phyloP scores from a whole-genome alignment of 1,140 invertebrate species.

The Trichonephila clavata region DNA sequence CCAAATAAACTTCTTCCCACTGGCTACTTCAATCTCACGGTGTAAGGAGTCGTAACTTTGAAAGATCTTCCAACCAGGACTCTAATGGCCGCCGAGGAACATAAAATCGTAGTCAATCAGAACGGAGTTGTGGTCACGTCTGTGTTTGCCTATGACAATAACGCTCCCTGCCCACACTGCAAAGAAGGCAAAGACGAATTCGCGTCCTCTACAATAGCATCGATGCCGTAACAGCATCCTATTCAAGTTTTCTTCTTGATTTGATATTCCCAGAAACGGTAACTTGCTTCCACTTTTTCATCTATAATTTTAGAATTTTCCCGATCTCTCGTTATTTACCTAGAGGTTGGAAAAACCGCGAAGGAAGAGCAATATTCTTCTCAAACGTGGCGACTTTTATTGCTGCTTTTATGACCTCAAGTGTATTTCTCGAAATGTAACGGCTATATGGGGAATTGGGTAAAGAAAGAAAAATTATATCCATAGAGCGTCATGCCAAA shows the following conservation, averaged over 20 bases:
- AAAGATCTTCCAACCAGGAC: constrained; percentile 54
- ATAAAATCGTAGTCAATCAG: constrained; percentile 70
- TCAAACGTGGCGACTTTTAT: constrained; percentile 76
- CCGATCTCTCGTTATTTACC: constrained; percentile 60
- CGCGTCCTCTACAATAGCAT: constrained; percentile 64
- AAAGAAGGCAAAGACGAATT: neutral
- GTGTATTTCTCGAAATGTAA: constrained; percentile 74
- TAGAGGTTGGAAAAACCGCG: constrained; percentile 33
- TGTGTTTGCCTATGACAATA: constrained; percentile 72
- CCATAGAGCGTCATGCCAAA: constrained; percentile 3
- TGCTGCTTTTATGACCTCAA: constrained; percentile 71
- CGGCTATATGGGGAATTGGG: constrained; percentile 63
- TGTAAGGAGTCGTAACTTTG: constrained; percentile 46
- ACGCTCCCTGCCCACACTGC: constrained; percentile 42
- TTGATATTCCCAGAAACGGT: constrained; percentile 58
- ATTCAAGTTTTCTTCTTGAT: constrained; percentile 57
- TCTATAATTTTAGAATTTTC: constrained; percentile 76
- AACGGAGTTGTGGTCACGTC: constrained; percentile 71
- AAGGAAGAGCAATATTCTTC: constrained; percentile 67
- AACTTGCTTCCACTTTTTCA: constrained; percentile 62
- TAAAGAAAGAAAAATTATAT: constrained; percentile 69
- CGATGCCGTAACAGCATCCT: constrained; percentile 51
- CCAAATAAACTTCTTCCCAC: constrained; percentile 44
- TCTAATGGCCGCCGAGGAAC: constrained; percentile 66
- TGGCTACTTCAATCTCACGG: constrained; percentile 55